Conservation (phyloP, 2,888 invertebrate genomes). For the Thyatira batis region DNA sequence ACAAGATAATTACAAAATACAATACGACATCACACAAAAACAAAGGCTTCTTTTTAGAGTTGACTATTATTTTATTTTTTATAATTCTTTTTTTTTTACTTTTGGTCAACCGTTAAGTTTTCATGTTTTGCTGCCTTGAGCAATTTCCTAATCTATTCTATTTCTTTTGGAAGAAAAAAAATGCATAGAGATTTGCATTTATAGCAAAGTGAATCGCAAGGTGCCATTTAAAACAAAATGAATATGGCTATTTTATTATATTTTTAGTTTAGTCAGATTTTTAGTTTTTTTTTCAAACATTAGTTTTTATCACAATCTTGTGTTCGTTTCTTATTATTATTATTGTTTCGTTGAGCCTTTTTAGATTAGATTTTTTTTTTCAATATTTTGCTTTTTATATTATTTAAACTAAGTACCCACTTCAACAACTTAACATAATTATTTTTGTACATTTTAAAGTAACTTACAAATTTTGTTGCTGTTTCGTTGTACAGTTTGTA, state of each 20-base stretch:
- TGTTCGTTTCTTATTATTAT: conserved; percentile 59
- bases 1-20: conserved; percentile 32
- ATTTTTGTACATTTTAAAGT: conserved; percentile 39
- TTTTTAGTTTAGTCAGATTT: conserved; percentile 61
- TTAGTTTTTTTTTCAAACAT: conserved; percentile 49
- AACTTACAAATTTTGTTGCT: conserved; percentile 50
- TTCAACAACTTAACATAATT: conserved; percentile 17
- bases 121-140: conserved; percentile 26
- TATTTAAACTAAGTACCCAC: conserved; percentile 28
- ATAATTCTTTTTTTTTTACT: conserved; percentile 17
- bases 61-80: conserved; percentile 18
- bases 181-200: conserved; percentile 30
- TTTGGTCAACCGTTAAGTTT: conserved; percentile 16
- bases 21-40: conserved; percentile 17
- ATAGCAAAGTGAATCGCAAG: conserved; percentile 71
- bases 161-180: conserved; percentile 38
- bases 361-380: conserved; percentile 43
- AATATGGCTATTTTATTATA: conserved; percentile 72
- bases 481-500: conserved; percentile 66
- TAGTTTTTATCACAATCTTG: conserved; percentile 64
- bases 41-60: conserved; percentile 18
- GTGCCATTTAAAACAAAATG: conserved; percentile 72
- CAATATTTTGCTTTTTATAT: conserved; percentile 32
- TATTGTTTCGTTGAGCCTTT: conserved; percentile 59
- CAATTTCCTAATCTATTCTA: conserved; percentile 23